Conservation (phyloP, 2,113 vertebrate species). For the Gopherus flavomarginatus region DNA sequence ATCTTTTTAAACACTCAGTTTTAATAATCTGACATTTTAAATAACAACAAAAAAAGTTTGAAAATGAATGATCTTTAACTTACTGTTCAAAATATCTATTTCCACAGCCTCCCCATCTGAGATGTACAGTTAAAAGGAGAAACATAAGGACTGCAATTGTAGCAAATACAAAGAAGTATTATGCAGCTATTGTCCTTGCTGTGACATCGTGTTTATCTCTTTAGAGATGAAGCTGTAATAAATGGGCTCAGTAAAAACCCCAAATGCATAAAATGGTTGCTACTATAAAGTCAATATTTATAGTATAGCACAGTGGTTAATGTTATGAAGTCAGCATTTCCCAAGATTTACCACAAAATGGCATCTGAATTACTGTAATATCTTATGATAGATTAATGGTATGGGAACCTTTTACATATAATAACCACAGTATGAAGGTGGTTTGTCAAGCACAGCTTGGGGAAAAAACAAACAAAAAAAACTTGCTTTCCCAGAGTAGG, state of each 20-base stretch:
- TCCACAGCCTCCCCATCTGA: conserved; percentile 32
- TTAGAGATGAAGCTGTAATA: conserved; percentile 12
- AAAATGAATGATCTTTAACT: conserved; percentile 39
- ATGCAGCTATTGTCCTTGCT: conserved; percentile 23
- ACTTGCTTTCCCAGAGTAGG: background rate
- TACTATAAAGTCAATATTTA: background rate
- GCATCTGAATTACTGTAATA: background rate
- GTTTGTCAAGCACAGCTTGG: background rate
- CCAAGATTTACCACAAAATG: background rate
- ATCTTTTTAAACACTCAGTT: background rate
- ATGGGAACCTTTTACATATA: background rate
- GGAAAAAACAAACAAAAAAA: background rate
- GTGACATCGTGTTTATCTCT: conserved; percentile 23
- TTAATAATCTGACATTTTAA: background rate
- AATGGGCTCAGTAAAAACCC: background rate
- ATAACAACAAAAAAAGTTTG: background rate
- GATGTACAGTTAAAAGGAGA: conserved; percentile 21
- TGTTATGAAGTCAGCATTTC: background rate
- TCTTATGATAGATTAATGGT: background rate
- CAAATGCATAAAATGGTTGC: background rate
- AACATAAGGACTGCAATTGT: conserved; percentile 8
- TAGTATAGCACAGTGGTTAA: background rate
- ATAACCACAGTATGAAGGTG: background rate
- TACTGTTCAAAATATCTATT: conserved; percentile 7
- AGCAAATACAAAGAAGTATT: background rate